Base-by-base conservation (phyloP, 2,888 invertebrate genomes). In the Syrista parreyssii region DNA sequence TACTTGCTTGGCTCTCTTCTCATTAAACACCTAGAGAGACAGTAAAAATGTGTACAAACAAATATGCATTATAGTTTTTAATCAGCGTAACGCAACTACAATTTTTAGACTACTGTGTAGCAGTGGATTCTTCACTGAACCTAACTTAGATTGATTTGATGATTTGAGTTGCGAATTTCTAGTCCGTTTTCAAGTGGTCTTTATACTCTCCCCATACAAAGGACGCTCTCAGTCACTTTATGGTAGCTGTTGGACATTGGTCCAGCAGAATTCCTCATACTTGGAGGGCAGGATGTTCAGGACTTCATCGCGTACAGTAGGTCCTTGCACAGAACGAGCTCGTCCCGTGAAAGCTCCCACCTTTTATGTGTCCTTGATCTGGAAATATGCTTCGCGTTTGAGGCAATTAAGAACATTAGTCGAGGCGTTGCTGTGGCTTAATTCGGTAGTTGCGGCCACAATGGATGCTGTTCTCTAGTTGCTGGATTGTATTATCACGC, bases 321-420 rank as follows among this genome's bases (percentile, higher is more conserved):
- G 81, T 83, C 77, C 79, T 82, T 80, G 72, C 75, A 35, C 76
- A 74, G 77, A 76, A 73, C 72, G 72, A 33, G 68, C 68, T 76
- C 74, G 77, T 80, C 80, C 79, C 82, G 76, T 74, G 77, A 77
- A 71, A 88, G 86, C 86, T 88, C 80, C 83, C 72, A 23, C 23
- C 36, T 76, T 36, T 77, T 84, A 85, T 90, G 86, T 79, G 78
- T 69, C 83, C 90, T 87, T 89, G 88, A 85, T 90, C 85, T 86
- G 86, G 89, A 90, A 90, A 90, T 90, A 90, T 90, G 89, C 89
- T 89, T 86, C 85, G 84, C 89, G 89, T 90, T 90, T 90, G 89
- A 90, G 88, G 89, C 89, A 90, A 90, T 90, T 90, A 90, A 85
- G 83, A 77, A 83, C 82, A 88, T 88, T 88, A 89, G 82, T 84